These are phyloP conservation scores for Morus bassanus DNA, from an alignment of 2,797 vertebrate species.

Conservation along the genomic window DNA sequence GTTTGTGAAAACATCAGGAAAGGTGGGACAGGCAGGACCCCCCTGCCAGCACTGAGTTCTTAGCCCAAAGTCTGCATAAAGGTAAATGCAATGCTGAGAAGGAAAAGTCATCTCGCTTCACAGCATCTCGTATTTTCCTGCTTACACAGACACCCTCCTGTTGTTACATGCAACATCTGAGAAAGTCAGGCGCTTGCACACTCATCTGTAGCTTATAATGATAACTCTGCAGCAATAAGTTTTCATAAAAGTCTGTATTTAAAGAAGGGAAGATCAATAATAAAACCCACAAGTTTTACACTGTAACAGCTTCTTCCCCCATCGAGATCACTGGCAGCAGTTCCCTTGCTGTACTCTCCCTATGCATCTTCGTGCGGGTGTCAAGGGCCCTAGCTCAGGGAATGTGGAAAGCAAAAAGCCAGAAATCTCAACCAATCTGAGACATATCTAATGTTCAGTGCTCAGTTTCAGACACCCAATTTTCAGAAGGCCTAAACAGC, in stretches of 20 bases:
- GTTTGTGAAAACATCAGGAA: neutral
- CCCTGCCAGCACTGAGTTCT: neutral
- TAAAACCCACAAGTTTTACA: neutral
- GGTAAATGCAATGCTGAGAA: neutral
- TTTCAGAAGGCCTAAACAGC: neutral
- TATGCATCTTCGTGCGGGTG: fast-evolving
- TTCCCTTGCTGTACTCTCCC: neutral
- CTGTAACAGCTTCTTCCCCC: neutral
- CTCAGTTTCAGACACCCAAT: neutral
- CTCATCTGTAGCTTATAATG: fast-evolving
- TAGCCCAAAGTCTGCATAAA: neutral
- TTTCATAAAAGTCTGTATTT: neutral
- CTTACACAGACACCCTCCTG: neutral
- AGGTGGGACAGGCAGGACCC: neutral
- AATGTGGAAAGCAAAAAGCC: neutral
- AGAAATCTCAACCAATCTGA: neutral
- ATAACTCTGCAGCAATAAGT: neutral
- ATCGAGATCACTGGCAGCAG: neutral
- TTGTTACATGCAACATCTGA: neutral
- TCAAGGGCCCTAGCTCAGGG: fast-evolving
- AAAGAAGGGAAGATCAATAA: neutral
- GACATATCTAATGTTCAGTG: fast-evolving
- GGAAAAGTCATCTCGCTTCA: neutral
- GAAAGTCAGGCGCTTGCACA: neutral
- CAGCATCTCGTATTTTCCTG: neutral